A percentile compares a stretch with the other conserved stretches of the same genome.
These are phyloP conservation scores for Drosophila dunni DNA, from an alignment of 1,140 invertebrate genomes.

Conservation along the genomic window DNA sequence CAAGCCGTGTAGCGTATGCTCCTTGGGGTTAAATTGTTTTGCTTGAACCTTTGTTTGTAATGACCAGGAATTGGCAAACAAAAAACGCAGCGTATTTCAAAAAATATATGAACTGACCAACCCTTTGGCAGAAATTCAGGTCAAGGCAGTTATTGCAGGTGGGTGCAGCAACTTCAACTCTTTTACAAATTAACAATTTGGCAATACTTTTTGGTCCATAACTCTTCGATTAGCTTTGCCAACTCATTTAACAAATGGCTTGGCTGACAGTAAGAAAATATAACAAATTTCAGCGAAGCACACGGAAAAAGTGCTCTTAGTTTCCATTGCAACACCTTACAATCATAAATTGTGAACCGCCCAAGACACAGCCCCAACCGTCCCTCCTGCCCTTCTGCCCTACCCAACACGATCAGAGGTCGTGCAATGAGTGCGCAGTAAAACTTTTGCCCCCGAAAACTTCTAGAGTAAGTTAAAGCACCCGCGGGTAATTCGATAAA, in stretches of 20 bases:
- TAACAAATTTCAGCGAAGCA: conserved; percentile 69
- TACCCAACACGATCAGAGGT: conserved; percentile 1
- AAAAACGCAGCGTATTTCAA: conserved; percentile 19
- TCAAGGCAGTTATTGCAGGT: conserved; percentile 50
- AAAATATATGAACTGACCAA: not conserved
- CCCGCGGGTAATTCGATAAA: conserved; percentile 83
- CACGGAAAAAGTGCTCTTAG: conserved; percentile 36
- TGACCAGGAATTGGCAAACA: conserved; percentile 27
- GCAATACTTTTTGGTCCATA: conserved; percentile 38
- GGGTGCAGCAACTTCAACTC: conserved; percentile 15
- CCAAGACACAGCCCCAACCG: conserved; percentile 16
- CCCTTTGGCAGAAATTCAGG: conserved; percentile 35
- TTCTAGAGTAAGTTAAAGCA: conserved; percentile 76
- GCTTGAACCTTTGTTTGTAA: conserved; percentile 58
- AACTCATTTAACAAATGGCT: conserved; percentile 82
- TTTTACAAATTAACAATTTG: conserved; percentile 22
- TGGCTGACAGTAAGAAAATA: conserved; percentile 76
- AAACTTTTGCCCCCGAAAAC: conserved; percentile 64
- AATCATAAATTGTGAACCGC: conserved; percentile 72
- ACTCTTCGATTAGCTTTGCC: conserved; percentile 80
- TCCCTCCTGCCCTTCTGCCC: conserved; percentile 3
- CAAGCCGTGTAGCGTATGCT: conserved; percentile 47
- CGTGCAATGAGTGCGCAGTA: conserved; percentile 30
- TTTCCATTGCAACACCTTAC: conserved; percentile 80
- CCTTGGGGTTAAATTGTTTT: conserved; percentile 56